Evolutionary conservation across 2,888 invertebrate species (phyloP).

Genomic region (Cheilosia vernalis): DNA sequence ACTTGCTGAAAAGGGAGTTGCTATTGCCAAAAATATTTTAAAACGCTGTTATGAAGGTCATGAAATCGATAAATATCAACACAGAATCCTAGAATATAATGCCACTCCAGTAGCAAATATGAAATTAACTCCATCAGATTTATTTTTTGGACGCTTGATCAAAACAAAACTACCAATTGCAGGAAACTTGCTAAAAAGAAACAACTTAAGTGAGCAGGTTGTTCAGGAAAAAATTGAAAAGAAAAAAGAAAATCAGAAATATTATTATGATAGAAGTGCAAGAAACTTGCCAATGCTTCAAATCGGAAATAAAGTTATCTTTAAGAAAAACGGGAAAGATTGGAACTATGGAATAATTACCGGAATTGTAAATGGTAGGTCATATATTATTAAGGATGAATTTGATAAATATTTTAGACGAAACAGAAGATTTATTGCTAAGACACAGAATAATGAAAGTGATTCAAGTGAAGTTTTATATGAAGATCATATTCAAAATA

Average conservation of each 20-base stretch:
- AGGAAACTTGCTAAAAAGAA: slow-evolving; percentile 19
- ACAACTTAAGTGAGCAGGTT: slow-evolving; percentile 38
- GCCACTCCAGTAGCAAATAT: slow-evolving; percentile 56
- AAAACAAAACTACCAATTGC: slow-evolving; percentile 36
- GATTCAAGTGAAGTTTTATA: slow-evolving; percentile 1
- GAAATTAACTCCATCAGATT: slow-evolving; percentile 44
- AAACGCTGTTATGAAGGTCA: slow-evolving; percentile 45
- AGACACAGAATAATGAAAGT: slow-evolving; percentile 25
- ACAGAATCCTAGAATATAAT: slow-evolving; percentile 55
- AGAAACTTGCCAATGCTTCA: slow-evolving; percentile 33
- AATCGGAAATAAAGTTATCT: slow-evolving; percentile 52
- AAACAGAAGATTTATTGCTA: slow-evolving; percentile 42
- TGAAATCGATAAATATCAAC: slow-evolving; percentile 39
- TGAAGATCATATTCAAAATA: slow-evolving; percentile 1
- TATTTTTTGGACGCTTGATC: slow-evolving; percentile 17
- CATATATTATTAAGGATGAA: slow-evolving; percentile 48
- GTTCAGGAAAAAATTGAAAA: slow-evolving; percentile 50
- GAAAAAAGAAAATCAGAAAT: slow-evolving; percentile 47
- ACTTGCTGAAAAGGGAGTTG: slow-evolving; percentile 46
- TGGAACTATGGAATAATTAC: slow-evolving; percentile 39
- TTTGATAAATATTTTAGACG: slow-evolving; percentile 37
- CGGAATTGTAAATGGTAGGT: slow-evolving; percentile 30
- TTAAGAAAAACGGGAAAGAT: slow-evolving; percentile 63
- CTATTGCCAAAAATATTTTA: slow-evolving; percentile 54
- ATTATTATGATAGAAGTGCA: slow-evolving; percentile 29